Evolutionary conservation across 2,113 vertebrate genomes (phyloP), one percentile per base, ranked within the genome.

Genomic region (Dromas ardeola): DNA sequence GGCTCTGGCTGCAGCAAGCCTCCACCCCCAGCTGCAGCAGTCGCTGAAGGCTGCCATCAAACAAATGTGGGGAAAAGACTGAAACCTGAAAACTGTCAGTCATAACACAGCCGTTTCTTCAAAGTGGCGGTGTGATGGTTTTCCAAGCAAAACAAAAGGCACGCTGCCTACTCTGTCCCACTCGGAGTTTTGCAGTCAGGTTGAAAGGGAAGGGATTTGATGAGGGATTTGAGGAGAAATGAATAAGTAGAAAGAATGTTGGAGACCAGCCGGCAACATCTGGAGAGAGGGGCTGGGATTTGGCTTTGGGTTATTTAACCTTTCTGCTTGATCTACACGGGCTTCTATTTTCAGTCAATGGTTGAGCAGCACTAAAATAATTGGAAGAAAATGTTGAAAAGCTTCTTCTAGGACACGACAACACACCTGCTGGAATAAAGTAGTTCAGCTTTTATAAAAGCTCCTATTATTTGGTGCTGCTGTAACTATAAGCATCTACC

Each of bases 91-190:
- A 88, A 70, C 50, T 67, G 67, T 58, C 88, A 55, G 50, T 81
- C 77, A 91, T n/a, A 83, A 45, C 0, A 1, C 50, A 84, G 45
- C 4, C 63, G 23, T 63, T 83, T 81, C 77, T 94, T 89, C 86
- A 93, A 94, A 45, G 5, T 23, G 34, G 20, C 3, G 4, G 9
- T 49, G 53, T 86, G 79, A 47, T 43, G 47, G 38, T 42, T 86
- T 91, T 94, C 93, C 91, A 96, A 93, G 56, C 7, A 73, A 96
- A 96, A 96, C 20, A 93, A 84, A 92, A 87, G 65, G 18, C 86
- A 69, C 0, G 0, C 47, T 81, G 86, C 61, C 69, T 95, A 50
- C 17, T 43, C 69, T 78, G 50, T 81, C 45, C 26, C 16, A 71
- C 65, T 95, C 73, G 71, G 71, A 94, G 20, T 23, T 74, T 72